phyloP scores from a whole-genome alignment of 2,888 invertebrate genomes.

The Diachrysia chrysitis region DNA sequence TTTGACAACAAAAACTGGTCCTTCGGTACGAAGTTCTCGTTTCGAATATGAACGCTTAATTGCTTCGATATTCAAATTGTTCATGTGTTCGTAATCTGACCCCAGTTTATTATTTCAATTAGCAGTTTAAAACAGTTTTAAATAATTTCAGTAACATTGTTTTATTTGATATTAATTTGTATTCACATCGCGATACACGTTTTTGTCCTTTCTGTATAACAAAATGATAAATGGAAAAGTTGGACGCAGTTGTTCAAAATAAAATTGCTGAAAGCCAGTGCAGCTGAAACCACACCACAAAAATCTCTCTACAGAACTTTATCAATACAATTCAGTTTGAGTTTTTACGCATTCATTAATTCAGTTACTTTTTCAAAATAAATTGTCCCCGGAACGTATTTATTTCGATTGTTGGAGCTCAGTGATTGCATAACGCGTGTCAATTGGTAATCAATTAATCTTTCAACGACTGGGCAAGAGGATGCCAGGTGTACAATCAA shows the following conservation, averaged over 20 bases:
- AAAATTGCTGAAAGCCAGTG: background rate
- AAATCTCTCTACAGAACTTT: conserved; percentile 6
- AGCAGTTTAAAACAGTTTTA: background rate
- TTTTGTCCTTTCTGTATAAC: background rate
- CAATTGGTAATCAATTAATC: conserved; percentile 55
- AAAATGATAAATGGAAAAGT: background rate
- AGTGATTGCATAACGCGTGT: conserved; percentile 47
- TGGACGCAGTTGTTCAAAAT: background rate
- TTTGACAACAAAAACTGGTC: conserved; percentile 17
- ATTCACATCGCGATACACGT: background rate
- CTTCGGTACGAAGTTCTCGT: conserved; percentile 6
- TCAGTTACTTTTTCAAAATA: conserved; percentile 44
- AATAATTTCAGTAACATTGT: background rate
- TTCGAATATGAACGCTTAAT: background rate
- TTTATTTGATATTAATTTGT: background rate
- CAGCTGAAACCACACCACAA: background rate
- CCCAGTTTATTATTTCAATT: background rate
- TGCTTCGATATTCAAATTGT: too few relatives aligned
- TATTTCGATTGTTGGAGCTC: conserved; percentile 39
- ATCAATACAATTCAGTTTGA: conserved; percentile 18
- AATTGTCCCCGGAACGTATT: conserved; percentile 42
- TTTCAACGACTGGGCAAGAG: conserved; percentile 44
- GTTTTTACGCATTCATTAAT: conserved; percentile 35
- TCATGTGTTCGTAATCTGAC: background rate
- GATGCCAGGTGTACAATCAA: conserved; percentile 39